Conservation (phyloP, 2,113 vertebrate species). For the Corydoras maculifer region DNA sequence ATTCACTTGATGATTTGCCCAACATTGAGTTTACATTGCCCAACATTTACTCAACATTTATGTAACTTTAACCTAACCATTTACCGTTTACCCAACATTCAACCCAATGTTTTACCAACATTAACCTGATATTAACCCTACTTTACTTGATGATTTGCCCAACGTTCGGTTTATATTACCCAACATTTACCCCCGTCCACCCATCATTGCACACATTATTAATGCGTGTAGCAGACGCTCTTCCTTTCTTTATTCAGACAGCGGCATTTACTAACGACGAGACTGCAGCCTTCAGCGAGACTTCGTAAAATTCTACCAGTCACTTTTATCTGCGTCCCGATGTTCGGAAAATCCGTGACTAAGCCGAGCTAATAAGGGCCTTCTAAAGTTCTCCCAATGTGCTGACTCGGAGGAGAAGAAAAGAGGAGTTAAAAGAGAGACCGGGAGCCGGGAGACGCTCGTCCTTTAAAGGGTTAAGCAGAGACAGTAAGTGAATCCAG, state of each 20-base stretch:
- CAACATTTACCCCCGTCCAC: too few relatives aligned
- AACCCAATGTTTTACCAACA: neutral
- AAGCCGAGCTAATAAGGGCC: too few relatives aligned
- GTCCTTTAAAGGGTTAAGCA: slow-evolving; percentile 70
- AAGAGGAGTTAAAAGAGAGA: slow-evolving; percentile 9
- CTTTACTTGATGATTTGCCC: neutral
- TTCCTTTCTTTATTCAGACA: too few relatives aligned
- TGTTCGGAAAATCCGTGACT: too few relatives aligned
- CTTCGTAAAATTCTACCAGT: too few relatives aligned
- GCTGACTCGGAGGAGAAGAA: slow-evolving; percentile 17
- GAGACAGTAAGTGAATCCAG: slow-evolving; percentile 95
- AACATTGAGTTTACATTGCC: neutral
- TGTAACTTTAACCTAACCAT: slow-evolving; percentile 6
- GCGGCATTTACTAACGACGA: too few relatives aligned
- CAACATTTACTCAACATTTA: slow-evolving; percentile 3
- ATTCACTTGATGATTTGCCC: too few relatives aligned
- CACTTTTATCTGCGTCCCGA: too few relatives aligned
- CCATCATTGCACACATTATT: too few relatives aligned
- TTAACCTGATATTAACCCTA: neutral
- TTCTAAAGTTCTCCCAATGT: too few relatives aligned
- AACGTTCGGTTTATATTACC: neutral
- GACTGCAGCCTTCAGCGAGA: too few relatives aligned
- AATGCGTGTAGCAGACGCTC: too few relatives aligned
- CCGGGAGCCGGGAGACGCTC: neutral
- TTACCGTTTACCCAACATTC: neutral